phyloP scores from a whole-genome alignment of 2,888 invertebrate genomes.

The Netelia melanura region DNA sequence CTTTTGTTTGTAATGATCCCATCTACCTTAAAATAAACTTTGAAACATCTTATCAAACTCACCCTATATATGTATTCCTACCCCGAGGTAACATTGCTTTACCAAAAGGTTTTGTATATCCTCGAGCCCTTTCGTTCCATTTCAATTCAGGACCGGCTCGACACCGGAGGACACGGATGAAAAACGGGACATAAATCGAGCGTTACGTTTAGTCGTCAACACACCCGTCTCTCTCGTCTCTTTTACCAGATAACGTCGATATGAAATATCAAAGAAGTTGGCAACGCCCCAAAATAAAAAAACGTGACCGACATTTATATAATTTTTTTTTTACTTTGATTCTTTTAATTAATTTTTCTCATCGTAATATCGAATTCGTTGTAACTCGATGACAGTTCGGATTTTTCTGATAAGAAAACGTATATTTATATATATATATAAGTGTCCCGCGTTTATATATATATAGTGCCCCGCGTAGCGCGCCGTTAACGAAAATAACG shows the following conservation, averaged over 20 bases:
- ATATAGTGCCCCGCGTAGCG: background rate
- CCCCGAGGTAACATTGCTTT: constrained; percentile 30
- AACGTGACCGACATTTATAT: background rate
- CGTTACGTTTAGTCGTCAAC: constrained; percentile 19
- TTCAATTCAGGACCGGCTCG: constrained; percentile 14
- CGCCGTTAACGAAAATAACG: background rate
- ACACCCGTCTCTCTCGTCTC: background rate
- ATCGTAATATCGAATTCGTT: no score
- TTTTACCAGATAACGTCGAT: background rate
- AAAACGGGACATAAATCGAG: constrained; percentile 33
- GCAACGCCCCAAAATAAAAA: constrained; percentile 10
- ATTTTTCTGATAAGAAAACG: background rate
- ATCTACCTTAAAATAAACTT: no score
- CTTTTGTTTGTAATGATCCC: no score
- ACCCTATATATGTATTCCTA: background rate
- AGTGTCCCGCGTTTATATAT: background rate
- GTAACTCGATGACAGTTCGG: no score
- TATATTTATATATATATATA: background rate
- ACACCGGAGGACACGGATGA: background rate
- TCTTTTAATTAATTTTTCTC: background rate
- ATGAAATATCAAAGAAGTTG: constrained; percentile 28
- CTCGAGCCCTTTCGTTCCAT: constrained; percentile 12
- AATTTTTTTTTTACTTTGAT: background rate
- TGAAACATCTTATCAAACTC: no score
- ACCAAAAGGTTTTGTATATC: constrained; percentile 27